A percentile compares a stretch with the other conserved stretches of the same genome.
These are phyloP conservation scores for Drosophila phalerata DNA, from an alignment of 2,888 invertebrate species.

Conservation along the genomic window DNA sequence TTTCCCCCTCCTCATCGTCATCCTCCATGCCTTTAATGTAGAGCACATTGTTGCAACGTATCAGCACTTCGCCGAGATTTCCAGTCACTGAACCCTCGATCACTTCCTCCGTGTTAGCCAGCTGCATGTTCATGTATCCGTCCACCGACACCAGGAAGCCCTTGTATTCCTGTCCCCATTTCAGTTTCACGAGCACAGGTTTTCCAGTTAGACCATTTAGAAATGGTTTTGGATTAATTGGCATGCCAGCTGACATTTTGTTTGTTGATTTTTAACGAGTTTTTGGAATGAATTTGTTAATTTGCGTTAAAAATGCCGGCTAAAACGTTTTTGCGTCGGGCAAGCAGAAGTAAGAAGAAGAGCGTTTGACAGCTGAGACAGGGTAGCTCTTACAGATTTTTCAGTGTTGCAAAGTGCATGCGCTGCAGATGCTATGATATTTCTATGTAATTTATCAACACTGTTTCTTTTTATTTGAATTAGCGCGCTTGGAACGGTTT, in stretches of 20 bases:
- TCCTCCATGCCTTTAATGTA: conserved; percentile 98
- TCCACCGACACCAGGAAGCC: conserved; percentile 99
- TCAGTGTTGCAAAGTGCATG: conserved; percentile 21
- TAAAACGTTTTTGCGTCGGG: conserved; percentile 57
- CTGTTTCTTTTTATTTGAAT: conserved; percentile 25
- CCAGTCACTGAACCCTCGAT: conserved; percentile 96
- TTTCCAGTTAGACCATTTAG: conserved; percentile 99
- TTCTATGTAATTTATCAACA: conserved; percentile 2
- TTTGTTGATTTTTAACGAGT: conserved; percentile 38
- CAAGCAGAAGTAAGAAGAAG: conserved; percentile 43
- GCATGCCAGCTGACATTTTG: conserved; percentile 91
- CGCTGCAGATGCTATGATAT: background rate
- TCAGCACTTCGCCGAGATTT: conserved; percentile 97
- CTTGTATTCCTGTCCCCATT: conserved; percentile 99
- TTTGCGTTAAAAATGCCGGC: conserved; percentile 56
- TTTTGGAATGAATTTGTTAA: conserved; percentile 41
- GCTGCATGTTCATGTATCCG: conserved; percentile 99
- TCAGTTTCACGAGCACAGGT: conserved; percentile 98
- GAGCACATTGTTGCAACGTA: conserved; percentile 98
- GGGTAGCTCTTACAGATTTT: conserved; percentile 9
- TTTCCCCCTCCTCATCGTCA: conserved; percentile 98
- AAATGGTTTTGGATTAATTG: conserved; percentile 99
- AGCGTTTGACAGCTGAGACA: conserved; percentile 16
- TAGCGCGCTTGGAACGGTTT: conserved; percentile 88
- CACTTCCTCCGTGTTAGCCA: conserved; percentile 99